Conservation (phyloP, 2,888 invertebrate genomes). For the Patella pellucida region DNA sequence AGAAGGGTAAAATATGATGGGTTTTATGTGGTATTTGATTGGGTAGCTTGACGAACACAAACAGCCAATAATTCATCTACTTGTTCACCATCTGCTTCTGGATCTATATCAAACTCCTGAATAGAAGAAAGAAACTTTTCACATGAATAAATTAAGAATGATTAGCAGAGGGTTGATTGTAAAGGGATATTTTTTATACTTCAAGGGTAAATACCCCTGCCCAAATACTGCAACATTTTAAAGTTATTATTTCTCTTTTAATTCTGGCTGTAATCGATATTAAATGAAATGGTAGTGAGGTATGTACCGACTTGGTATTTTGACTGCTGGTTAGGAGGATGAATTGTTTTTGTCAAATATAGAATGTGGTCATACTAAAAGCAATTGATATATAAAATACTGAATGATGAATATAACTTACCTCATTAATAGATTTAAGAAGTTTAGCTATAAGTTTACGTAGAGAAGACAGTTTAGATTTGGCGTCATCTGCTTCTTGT, state of each 20-base stretch:
- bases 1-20: too few species aligned
- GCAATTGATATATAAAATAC: not conserved
- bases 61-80: conserved; percentile 67
- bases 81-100: conserved; percentile 67
- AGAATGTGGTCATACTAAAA: not conserved
- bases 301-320: not conserved
- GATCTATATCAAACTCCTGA: conserved; percentile 70
- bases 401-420: conserved; percentile 30
- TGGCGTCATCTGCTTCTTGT: conserved; percentile 62
- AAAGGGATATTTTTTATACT: too few species aligned
- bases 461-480: conserved; percentile 60
- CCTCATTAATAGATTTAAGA: conserved; percentile 69
- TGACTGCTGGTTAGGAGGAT: too few species aligned
- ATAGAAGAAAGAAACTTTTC: conserved; percentile 29
- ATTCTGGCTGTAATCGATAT: too few species aligned
- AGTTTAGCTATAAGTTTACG: conserved; percentile 68
- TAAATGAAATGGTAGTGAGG: too few species aligned
- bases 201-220: too few species aligned
- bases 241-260: too few species aligned
- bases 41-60: conserved; percentile 66
- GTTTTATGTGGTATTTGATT: conserved; percentile 36
- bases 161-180: too few species aligned
- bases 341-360: too few species aligned
- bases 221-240: too few species aligned
- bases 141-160: too few species aligned